phyloP scores from a whole-genome alignment of 2,113 vertebrate species.

The Lasiurus cinereus region DNA sequence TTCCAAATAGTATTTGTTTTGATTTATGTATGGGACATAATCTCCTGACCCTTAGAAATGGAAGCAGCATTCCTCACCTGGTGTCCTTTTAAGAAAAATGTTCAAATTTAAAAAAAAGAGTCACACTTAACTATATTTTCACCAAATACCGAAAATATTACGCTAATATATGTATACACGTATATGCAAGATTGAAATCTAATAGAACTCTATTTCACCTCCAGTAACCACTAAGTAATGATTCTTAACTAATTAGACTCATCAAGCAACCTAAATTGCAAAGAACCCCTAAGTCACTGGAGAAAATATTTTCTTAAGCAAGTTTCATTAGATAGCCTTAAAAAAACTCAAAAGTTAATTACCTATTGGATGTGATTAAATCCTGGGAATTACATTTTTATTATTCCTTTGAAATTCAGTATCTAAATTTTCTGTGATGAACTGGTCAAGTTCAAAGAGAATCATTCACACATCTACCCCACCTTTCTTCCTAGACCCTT shows the following conservation, averaged over 20 bases:
- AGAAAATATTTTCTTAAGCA: neutral
- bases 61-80: neutral
- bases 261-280: neutral
- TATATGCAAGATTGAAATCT: neutral
- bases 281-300: neutral
- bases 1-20: neutral
- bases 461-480: neutral
- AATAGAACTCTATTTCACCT: neutral
- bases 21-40: neutral
- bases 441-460: neutral
- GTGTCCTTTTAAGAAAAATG: neutral
- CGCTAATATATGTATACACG: neutral
- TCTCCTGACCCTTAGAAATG: neutral
- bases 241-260: constrained; percentile 1
- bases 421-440: neutral
- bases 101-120: neutral
- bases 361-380: neutral
- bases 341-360: neutral
- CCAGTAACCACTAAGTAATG: neutral
- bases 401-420: neutral
- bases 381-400: neutral
- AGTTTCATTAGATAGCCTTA: neutral
- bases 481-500: neutral
- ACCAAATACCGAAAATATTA: neutral
- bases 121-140: neutral